Percentiles rank a stretch among this genome's conserved stretches.
phyloP scores from a whole-genome alignment of 2,888 invertebrate genomes.

The Lissocephala sabroskyi region DNA sequence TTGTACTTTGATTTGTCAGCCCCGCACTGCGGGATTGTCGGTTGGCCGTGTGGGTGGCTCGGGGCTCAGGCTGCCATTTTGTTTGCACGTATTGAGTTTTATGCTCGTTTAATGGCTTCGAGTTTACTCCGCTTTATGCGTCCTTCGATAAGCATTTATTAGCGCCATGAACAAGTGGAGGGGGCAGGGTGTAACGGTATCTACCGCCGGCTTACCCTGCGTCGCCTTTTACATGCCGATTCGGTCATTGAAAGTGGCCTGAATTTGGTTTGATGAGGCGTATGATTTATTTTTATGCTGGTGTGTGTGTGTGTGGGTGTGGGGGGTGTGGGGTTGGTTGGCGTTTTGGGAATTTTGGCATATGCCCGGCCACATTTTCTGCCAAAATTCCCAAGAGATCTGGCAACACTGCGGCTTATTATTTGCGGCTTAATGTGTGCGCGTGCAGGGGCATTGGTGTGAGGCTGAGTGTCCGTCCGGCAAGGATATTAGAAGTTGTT shows the following conservation, averaged over 20 bases:
- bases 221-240: no score
- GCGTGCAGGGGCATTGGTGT: neutral
- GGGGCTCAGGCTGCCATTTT: conserved; percentile 18
- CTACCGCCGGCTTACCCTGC: conserved; percentile 29
- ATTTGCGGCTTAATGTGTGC: conserved; percentile 46
- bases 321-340: neutral
- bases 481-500: no score
- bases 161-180: conserved; percentile 34
- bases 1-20: conserved; percentile 61
- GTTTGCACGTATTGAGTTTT: conserved; percentile 52
- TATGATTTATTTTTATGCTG: conserved; percentile 58
- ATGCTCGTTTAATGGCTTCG: conserved; percentile 67
- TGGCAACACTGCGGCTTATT: conserved; percentile 30
- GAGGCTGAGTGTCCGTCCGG: neutral
- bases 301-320: neutral
- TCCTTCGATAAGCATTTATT: conserved; percentile 66
- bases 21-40: conserved; percentile 12
- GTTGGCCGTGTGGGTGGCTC: no score
- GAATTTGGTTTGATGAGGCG: conserved; percentile 53
- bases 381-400: conserved; percentile 26
- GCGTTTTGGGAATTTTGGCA: conserved; percentile 16
- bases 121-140: conserved; percentile 66
- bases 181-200: neutral
- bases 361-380: conserved; percentile 27
- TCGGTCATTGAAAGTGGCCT: no score